Evolutionary conservation across 2,888 invertebrate genomes (phyloP).

Genomic region (Hedychridium roseum): DNA sequence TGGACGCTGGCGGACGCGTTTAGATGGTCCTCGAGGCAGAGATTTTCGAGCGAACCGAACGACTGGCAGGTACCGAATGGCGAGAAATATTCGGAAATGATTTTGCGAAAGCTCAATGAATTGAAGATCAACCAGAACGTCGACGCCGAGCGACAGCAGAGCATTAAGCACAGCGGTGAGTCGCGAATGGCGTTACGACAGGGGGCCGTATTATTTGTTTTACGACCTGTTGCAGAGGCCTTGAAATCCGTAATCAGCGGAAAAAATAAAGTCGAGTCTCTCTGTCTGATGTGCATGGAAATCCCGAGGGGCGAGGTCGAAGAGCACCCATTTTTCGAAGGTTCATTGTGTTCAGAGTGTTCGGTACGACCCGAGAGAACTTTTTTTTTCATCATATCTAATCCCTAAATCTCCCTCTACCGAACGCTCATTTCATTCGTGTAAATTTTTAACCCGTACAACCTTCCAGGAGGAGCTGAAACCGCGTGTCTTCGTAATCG

Average conservation of each 20-base stretch:
- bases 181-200: no score
- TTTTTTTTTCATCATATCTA: not conserved
- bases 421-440: slow-evolving; percentile 14
- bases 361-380: slow-evolving; percentile 42
- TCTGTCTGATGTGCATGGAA: slow-evolving; percentile 50
- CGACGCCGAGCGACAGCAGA: slow-evolving; percentile 34
- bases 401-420: slow-evolving; percentile 7
- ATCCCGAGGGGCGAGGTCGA: slow-evolving; percentile 17
- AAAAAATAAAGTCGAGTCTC: slow-evolving; percentile 18
- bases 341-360: slow-evolving; percentile 54
- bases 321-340: slow-evolving; percentile 57
- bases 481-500: slow-evolving; percentile 53
- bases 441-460: slow-evolving; percentile 19
- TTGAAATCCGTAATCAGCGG: slow-evolving; percentile 26
- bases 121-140: slow-evolving; percentile 35
- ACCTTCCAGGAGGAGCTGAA: slow-evolving; percentile 40
- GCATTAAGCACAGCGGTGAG: slow-evolving; percentile 39
- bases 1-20: slow-evolving; percentile 43
- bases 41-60: not conserved
- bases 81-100: slow-evolving; percentile 42
- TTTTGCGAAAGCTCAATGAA: slow-evolving; percentile 37
- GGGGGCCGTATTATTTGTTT: no score
- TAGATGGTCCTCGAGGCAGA: slow-evolving; percentile 33
- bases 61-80: not conserved
- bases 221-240: slow-evolving; percentile 39